Conservation (phyloP, 2,797 vertebrate species). For the Hybognathus amarus region DNA sequence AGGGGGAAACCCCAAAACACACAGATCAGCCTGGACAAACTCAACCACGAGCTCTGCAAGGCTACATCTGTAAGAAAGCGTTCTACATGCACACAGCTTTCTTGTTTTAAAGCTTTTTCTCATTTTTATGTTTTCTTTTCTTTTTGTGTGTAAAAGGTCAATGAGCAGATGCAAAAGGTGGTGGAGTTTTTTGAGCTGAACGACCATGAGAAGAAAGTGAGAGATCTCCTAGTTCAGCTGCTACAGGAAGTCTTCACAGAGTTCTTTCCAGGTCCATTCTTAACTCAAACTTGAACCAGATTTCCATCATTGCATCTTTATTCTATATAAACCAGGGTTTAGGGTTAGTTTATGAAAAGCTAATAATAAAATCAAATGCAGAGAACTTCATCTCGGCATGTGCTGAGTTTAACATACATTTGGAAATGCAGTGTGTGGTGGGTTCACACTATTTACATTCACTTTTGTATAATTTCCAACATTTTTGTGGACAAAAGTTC, state of each 20-base stretch:
- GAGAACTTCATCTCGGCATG: background rate
- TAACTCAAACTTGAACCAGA: background rate
- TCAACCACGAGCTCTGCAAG: slow-evolving; percentile 78
- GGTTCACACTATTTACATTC: background rate
- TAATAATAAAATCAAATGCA: background rate
- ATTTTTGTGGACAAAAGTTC: too few relatives aligned
- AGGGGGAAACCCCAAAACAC: slow-evolving; percentile 74
- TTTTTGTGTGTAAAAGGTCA: slow-evolving; percentile 73
- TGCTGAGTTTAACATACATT: background rate
- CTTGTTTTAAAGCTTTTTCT: background rate
- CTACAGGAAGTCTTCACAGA: slow-evolving; percentile 90
- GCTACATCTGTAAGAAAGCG: slow-evolving; percentile 74
- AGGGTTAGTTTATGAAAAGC: background rate
- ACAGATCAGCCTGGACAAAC: slow-evolving; percentile 73
- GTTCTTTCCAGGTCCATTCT: slow-evolving; percentile 87
- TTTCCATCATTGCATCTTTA: background rate
- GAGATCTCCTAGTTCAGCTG: slow-evolving; percentile 83
- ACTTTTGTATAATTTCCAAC: too few relatives aligned
- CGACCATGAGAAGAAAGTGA: slow-evolving; percentile 81
- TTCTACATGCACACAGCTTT: background rate
- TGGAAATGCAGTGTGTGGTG: background rate
- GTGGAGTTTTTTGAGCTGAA: slow-evolving; percentile 83
- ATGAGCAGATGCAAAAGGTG: slow-evolving; percentile 83
- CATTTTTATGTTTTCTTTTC: background rate
- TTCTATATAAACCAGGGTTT: background rate